Evolutionary conservation across 2,888 invertebrate species (phyloP).

Genomic region (Macrophya alboannulata): DNA sequence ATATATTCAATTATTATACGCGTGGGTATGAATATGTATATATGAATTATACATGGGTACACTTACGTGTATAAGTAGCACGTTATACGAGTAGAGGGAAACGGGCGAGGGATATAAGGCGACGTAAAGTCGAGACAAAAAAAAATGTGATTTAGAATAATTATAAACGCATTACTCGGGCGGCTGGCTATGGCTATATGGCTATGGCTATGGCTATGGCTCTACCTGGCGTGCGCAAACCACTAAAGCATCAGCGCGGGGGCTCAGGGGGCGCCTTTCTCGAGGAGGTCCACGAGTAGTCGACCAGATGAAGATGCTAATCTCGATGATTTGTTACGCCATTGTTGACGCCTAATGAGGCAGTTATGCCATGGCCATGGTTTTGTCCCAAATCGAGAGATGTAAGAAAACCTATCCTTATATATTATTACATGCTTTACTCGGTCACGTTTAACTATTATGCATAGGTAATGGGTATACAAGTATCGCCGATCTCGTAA

Average conservation of each 20-base stretch:
- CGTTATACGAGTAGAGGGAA: background rate
- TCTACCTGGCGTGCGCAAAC: background rate
- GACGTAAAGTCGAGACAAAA: conserved; percentile 77
- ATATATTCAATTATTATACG: conserved; percentile 25
- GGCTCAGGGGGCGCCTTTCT: background rate
- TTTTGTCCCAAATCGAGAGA: conserved; percentile 55
- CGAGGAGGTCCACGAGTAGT: conserved; percentile 42
- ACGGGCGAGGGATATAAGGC: conserved; percentile 76
- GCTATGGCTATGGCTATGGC: background rate
- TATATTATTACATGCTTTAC: background rate
- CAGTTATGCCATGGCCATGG: conserved; percentile 59
- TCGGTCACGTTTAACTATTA: background rate
- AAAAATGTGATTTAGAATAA: conserved; percentile 72
- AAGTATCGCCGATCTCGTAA: conserved; percentile 13
- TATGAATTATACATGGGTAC: background rate
- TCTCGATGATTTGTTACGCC: conserved; percentile 74
- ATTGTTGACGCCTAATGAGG: conserved; percentile 75
- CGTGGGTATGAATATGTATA: conserved; percentile 51
- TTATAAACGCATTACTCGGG: conserved; percentile 73
- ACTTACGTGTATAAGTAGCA: background rate
- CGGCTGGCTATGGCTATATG: conserved; percentile 57
- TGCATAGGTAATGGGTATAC: background rate
- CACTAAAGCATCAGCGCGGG: conserved; percentile 24
- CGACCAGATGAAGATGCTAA: conserved; percentile 70
- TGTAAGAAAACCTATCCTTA: conserved; percentile 33